A percentile compares a stretch with the other conserved stretches of the same genome.
These are phyloP conservation scores for Platerodrilus igneus DNA, from an alignment of 2,888 invertebrate genomes.

Conservation along the genomic window DNA sequence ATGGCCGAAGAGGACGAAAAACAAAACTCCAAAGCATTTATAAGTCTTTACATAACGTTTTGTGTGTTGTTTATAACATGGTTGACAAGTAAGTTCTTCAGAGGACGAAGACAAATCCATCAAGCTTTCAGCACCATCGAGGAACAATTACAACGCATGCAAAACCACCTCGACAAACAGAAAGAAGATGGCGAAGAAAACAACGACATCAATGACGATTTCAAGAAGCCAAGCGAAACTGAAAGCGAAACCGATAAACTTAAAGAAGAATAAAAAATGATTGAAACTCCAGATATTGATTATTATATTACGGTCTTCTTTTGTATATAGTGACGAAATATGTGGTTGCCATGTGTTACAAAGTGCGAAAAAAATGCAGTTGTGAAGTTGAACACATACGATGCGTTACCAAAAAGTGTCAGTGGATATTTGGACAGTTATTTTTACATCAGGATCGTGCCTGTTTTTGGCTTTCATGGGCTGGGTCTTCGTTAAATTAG, in stretches of 20 bases:
- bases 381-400: conserved; percentile 7
- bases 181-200: neutral
- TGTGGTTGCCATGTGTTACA: conserved; percentile 10
- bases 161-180: conserved; percentile 38
- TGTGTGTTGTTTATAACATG: conserved; percentile 38
- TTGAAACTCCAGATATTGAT: conserved; percentile 9
- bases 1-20: conserved; percentile 13
- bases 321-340: conserved; percentile 12
- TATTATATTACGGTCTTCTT: conserved; percentile 7
- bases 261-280: conserved; percentile 5
- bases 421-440: conserved; percentile 65
- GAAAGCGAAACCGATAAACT: conserved; percentile 3
- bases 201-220: neutral
- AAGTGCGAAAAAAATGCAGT: neutral
- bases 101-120: conserved; percentile 37
- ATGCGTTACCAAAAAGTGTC: conserved; percentile 66
- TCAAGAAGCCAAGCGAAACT: neutral
- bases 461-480: conserved; percentile 57
- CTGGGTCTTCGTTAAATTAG: conserved; percentile 62
- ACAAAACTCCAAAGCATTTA: conserved; percentile 9
- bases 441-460: conserved; percentile 59
- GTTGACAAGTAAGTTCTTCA: conserved; percentile 38
- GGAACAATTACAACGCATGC: conserved; percentile 42
- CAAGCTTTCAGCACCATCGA: conserved; percentile 42
- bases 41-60: conserved; percentile 32